phyloP scores from a whole-genome alignment of 2,113 vertebrate genomes.

The Hymenochirus boettgeri region DNA sequence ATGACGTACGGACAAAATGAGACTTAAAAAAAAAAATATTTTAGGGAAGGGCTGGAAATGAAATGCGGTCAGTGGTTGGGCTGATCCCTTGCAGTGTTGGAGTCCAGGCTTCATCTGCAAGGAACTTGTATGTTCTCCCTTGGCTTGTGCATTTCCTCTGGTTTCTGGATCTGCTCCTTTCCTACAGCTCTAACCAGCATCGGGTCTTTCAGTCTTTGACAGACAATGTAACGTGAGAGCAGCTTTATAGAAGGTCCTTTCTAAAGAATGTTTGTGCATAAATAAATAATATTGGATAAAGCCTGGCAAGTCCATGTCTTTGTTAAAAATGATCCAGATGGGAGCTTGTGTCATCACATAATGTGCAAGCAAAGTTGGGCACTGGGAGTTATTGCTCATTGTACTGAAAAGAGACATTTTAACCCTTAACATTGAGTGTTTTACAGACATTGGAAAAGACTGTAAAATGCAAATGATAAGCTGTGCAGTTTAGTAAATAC shows the following conservation, averaged over 20 bases:
- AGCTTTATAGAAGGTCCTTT: constrained; percentile 35
- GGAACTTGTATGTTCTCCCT: too few species aligned
- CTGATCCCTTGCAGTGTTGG: too few species aligned
- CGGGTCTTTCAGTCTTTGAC: constrained; percentile 11
- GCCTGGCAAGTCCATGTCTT: constrained; percentile 2
- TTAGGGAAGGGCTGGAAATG: too few species aligned
- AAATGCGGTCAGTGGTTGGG: too few species aligned
- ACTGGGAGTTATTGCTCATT: constrained; percentile 21
- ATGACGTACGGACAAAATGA: too few species aligned
- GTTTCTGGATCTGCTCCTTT: constrained; percentile 14
- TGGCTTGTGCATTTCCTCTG: too few species aligned
- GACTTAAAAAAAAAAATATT: too few species aligned
- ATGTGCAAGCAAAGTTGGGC: constrained; percentile 2
- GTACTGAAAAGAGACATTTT: constrained; percentile 28
- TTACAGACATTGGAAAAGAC: too few species aligned
- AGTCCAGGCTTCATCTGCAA: too few species aligned
- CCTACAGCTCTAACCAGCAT: not conserved
- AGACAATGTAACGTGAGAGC: constrained; percentile 3
- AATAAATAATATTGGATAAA: constrained; percentile 51
- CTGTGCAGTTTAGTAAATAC: too few species aligned
- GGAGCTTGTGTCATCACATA: constrained; percentile 17
- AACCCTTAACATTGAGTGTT: constrained; percentile 9
- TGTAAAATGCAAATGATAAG: too few species aligned
- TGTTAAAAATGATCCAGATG: constrained; percentile 1
- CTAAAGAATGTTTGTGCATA: constrained; percentile 42